These are phyloP conservation scores for Diploscapter pachys DNA, from an alignment of 1,140 invertebrate species.

Conservation along the genomic window DNA sequence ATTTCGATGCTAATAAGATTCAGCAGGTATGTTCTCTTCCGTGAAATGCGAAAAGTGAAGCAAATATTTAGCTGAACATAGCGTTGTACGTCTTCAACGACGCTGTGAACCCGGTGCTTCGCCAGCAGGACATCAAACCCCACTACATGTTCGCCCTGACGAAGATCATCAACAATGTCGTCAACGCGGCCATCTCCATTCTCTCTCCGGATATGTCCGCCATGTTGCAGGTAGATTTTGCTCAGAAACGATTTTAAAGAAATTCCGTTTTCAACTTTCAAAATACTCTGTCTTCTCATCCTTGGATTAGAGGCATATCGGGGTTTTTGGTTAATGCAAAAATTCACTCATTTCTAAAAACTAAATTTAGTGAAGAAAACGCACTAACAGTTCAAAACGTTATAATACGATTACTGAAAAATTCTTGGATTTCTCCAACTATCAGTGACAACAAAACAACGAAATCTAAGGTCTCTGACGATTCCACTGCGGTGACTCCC, in stretches of 20 bases:
- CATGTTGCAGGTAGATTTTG: slow-evolving; percentile 22
- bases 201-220: slow-evolving; percentile 30
- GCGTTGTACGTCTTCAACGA: slow-evolving; percentile 86
- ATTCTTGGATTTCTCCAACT: too few species aligned
- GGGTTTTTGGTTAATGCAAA: too few species aligned
- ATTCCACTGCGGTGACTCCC: slow-evolving; percentile 2
- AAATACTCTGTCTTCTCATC: too few species aligned
- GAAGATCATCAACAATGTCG: slow-evolving; percentile 70
- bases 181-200: slow-evolving; percentile 27
- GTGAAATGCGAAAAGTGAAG: not conserved
- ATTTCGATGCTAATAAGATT: slow-evolving; percentile 72
- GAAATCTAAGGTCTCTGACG: not conserved
- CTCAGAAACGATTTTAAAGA: too few species aligned
- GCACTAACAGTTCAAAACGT: too few species aligned
- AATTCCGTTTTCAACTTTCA: too few species aligned
- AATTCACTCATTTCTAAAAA: too few species aligned
- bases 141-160: slow-evolving; percentile 99
- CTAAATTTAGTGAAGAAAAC: too few species aligned
- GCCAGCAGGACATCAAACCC: slow-evolving; percentile 89
- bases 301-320: too few species aligned
- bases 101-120: slow-evolving; percentile 71
- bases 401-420: too few species aligned
- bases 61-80: slow-evolving; percentile 68
- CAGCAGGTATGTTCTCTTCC: slow-evolving; percentile 72
- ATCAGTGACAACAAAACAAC: too few species aligned